Evolutionary conservation across 30 jellyfish, hydroid and myxozoan genomes (phyloP).

Genomic region (Rhopilema esculentum): DNA sequence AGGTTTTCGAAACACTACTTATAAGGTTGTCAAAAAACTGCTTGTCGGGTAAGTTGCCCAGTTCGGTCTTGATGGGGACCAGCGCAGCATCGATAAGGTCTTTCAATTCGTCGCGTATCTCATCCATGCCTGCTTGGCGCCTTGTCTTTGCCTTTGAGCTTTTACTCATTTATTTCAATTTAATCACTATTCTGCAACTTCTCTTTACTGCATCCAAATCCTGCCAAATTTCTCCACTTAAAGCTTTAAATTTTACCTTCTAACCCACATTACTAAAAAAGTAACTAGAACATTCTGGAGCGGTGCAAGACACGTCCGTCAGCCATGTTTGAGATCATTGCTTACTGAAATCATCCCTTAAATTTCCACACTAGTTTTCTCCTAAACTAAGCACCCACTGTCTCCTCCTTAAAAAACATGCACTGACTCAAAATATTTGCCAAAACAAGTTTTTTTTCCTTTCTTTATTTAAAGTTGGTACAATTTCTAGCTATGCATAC

Average conservation of each 20-base stretch:
- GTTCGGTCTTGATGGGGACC: constrained; percentile 17
- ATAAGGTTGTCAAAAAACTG: background rate
- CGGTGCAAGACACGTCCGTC: background rate
- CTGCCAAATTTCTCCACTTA: background rate
- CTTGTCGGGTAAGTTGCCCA: constrained; percentile 16
- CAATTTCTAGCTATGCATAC: too few species aligned
- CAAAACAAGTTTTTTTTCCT: too few species aligned
- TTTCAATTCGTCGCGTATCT: constrained; percentile 7
- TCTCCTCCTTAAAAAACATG: too few species aligned
- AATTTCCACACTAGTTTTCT: too few species aligned
- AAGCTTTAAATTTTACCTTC: background rate
- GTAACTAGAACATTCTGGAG: background rate
- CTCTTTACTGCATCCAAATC: background rate
- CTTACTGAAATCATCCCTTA: too few species aligned
- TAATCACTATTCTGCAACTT: background rate
- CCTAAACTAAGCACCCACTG: too few species aligned
- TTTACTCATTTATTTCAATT: background rate
- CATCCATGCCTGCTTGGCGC: constrained; percentile 23
- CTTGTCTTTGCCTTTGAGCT: background rate
- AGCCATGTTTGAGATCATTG: too few species aligned
- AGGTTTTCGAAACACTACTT: too few species aligned
- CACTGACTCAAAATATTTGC: too few species aligned
- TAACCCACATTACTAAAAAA: background rate
- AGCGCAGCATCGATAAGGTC: constrained; percentile 14
- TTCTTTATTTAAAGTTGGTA: too few species aligned